A percentile compares a stretch with the other conserved stretches of the same genome.
These are phyloP conservation scores for Pristionchus maxplancki DNA, from an alignment of 2,888 invertebrate genomes.

Conservation along the genomic window DNA sequence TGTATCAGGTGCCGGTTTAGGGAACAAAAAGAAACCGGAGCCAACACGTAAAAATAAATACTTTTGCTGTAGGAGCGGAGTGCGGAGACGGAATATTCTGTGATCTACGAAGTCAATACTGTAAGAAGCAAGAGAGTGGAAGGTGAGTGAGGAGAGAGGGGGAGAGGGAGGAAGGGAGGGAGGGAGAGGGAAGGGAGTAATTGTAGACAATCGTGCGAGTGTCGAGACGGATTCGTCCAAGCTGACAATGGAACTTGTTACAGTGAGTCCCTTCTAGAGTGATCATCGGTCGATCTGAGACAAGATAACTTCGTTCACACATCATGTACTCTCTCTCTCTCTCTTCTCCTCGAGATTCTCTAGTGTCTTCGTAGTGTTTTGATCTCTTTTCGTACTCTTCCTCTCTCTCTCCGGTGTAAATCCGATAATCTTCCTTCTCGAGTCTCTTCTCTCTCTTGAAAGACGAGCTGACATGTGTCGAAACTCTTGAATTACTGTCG, in stretches of 20 bases:
- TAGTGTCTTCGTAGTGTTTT: neutral
- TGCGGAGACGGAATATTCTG: constrained; percentile 55
- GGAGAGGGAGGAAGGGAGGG: neutral
- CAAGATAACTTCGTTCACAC: neutral
- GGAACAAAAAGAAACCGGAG: neutral
- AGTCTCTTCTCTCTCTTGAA: neutral
- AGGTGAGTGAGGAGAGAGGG: constrained; percentile 39
- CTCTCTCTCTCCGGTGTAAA: neutral
- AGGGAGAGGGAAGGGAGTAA: neutral
- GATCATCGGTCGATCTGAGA: neutral
- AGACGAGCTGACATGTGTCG: constrained; percentile 35
- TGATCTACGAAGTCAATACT: constrained; percentile 75
- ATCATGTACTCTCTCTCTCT: constrained; percentile 10
- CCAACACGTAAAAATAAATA: neutral
- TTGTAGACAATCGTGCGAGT: constrained; percentile 67
- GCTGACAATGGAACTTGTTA: constrained; percentile 64
- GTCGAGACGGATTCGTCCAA: constrained; percentile 68
- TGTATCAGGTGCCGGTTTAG: neutral
- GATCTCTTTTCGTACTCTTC: neutral
- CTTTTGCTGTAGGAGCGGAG: neutral
- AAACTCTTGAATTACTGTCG: constrained; percentile 26
- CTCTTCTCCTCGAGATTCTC: neutral
- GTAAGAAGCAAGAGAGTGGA: constrained; percentile 69
- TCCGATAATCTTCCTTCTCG: constrained; percentile 19
- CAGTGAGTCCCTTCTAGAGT: constrained; percentile 51